Evolutionary conservation across 1,140 invertebrate genomes (phyloP).

Genomic region (Drosophila equinoxialis): DNA sequence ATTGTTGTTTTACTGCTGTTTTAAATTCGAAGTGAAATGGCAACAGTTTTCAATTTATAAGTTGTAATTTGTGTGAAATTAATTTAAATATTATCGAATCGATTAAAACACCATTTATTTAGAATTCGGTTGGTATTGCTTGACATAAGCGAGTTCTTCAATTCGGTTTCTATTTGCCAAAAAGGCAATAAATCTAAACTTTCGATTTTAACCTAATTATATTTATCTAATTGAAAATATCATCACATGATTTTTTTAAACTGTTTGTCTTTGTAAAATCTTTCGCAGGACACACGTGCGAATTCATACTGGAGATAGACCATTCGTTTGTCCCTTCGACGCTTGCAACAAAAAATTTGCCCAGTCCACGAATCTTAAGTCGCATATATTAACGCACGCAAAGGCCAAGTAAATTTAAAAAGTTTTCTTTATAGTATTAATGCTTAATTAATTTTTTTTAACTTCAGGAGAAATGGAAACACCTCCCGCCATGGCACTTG

Average conservation of each 20-base stretch:
- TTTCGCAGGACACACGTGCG: constrained; percentile 95
- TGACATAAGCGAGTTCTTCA: no score
- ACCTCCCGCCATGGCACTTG: constrained; percentile 54
- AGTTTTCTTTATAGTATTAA: not conserved
- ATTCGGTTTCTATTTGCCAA: no score
- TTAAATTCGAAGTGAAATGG: no score
- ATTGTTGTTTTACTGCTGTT: no score
- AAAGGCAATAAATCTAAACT: no score
- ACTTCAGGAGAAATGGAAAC: constrained; percentile 48
- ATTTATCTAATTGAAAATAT: no score
- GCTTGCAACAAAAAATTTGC: constrained; percentile 99
- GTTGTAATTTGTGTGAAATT: no score
- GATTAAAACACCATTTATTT: no score
- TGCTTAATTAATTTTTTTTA: not conserved
- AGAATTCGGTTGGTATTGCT: no score
- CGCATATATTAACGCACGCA: constrained; percentile 98
- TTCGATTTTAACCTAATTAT: no score
- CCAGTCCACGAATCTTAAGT: constrained; percentile 98
- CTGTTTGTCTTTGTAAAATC: not conserved
- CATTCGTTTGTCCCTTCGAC: constrained; percentile 99
- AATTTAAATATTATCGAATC: no score
- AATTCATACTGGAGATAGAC: constrained; percentile 98
- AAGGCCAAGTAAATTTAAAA: constrained; percentile 92
- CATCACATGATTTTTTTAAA: not conserved
- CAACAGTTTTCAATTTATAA: no score